phyloP scores from a whole-genome alignment of 2,888 invertebrate genomes.

The Idaea aversata region DNA sequence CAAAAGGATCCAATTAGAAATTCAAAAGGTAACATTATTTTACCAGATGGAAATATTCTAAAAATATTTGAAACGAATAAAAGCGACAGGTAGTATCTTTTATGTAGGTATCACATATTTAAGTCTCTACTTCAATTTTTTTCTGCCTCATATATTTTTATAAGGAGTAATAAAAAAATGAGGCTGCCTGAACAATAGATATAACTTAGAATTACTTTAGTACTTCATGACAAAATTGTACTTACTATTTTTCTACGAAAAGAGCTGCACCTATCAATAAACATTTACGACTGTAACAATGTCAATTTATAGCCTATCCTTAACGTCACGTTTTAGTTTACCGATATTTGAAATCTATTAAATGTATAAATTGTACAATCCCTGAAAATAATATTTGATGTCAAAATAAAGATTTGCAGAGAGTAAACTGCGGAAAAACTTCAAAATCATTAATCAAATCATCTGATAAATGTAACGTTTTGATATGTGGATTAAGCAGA shows the following conservation, averaged over 20 bases:
- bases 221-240: neutral
- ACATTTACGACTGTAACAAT: constrained; percentile 39
- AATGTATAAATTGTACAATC: neutral
- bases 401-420: neutral
- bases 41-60: neutral
- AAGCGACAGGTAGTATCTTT: neutral
- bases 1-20: neutral
- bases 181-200: neutral
- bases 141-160: neutral
- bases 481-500: no score
- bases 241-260: constrained; percentile 18
- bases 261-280: constrained; percentile 31
- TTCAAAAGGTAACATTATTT: neutral
- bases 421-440: no score
- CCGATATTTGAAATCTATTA: neutral
- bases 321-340: constrained; percentile 16
- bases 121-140: neutral
- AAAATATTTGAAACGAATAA: neutral
- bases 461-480: no score
- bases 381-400: neutral
- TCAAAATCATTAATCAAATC: no score
- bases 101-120: neutral
- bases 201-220: neutral
- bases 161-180: neutral
- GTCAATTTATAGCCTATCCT: constrained; percentile 42